Evolutionary conservation across 2,113 vertebrate genomes (phyloP), one percentile per base, ranked within the genome.

Genomic region (Sander vitreus): DNA sequence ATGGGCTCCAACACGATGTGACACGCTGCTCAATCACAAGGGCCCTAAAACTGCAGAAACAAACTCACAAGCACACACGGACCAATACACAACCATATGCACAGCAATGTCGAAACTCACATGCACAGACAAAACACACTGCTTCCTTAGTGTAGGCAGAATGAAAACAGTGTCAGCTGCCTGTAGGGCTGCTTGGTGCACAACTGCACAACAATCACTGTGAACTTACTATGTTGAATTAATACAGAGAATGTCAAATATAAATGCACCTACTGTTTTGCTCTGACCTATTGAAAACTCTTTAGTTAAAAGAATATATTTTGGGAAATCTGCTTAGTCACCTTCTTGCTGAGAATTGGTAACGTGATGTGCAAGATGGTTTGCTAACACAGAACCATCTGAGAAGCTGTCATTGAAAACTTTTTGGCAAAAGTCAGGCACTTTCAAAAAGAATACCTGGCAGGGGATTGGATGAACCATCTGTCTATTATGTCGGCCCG

Each of bases 1-100:
- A 74, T 68, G 67, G 47, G 76, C 67, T 68, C 54, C 21, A 2
- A 81, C 95, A 95, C 68, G 94, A 94, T 55, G 66, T 19, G 60
- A 90, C 94, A 94, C 6, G 92, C 81, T 72, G 73, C 83, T 87
- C 75, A 85, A 63, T 77, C 81, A 80, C 64, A 66, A 12, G 21
- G 58, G 50, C 66, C 77, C 58, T 3, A 51, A 67, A 18, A 3
- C 19, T 71, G 66, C 73, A 69, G 59, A 71, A 77, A 87, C 83
- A 88, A 73, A 76, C 64, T 60, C 89, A 21, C 23, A n/a, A 67
- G 78, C 71, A 45, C 66, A 75, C 43, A 30, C 16, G 45, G 58
- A 77, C 76, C 30, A 47, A 86, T 15, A 51, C 71, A 83, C 65
- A 58, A 36, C 60, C 14, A 55, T 2, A 23, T 16, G 7, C 69